These are phyloP conservation scores for Mirounga angustirostris DNA, from an alignment of 2,113 vertebrate species.

Conservation along the genomic window DNA sequence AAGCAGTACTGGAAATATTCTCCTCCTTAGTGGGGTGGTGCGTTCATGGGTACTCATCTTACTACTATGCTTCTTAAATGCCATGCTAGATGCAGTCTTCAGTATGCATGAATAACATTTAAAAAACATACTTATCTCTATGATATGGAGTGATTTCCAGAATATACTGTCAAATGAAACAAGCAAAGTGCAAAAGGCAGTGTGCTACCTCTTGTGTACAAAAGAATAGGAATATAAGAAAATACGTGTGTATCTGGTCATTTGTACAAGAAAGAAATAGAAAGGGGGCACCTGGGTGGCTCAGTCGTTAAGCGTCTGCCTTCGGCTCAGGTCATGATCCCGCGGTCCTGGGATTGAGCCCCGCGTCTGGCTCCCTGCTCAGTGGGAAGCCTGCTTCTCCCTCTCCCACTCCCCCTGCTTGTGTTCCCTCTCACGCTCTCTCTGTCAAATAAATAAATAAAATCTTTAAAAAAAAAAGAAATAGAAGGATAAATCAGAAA, in stretches of 20 bases:
- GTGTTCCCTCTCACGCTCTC: too few species aligned
- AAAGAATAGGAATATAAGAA: not conserved
- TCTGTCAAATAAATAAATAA: too few species aligned
- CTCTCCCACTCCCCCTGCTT: too few species aligned
- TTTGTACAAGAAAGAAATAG: not conserved
- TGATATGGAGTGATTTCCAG: not conserved
- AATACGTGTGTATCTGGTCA: not conserved
- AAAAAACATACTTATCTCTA: not conserved
- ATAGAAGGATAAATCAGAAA: conserved; percentile 1
- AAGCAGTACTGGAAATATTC: not conserved
- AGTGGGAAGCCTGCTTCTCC: too few species aligned
- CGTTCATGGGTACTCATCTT: not conserved
- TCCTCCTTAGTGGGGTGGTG: not conserved
- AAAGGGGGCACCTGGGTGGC: not conserved
- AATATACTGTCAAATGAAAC: not conserved
- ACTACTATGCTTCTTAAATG: not conserved
- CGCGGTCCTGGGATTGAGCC: too few species aligned
- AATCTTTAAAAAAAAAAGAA: not conserved
- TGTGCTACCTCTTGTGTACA: not conserved
- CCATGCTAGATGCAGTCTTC: not conserved
- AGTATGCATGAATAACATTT: not conserved
- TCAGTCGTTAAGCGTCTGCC: too few species aligned
- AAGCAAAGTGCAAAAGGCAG: not conserved
- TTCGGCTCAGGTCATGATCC: too few species aligned
- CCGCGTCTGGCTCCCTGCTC: too few species aligned